Evolutionary conservation across 2,888 invertebrate genomes (phyloP).

Genomic region (Eupsilia transversa): DNA sequence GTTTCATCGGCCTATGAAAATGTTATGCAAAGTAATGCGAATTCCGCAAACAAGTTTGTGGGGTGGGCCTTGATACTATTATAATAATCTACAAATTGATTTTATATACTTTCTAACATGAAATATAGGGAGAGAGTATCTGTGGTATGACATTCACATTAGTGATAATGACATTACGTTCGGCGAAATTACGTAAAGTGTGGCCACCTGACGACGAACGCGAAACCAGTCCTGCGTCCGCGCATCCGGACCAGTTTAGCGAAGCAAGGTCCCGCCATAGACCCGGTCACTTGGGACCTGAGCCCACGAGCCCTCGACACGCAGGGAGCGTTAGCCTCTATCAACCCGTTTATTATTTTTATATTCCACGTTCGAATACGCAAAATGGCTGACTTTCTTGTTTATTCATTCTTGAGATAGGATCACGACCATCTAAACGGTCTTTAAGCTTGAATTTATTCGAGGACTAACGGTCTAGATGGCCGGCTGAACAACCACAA

Average conservation of each 20-base stretch:
- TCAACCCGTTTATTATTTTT: slow-evolving; percentile 76
- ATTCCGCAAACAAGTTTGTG: slow-evolving; percentile 44
- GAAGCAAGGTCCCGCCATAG: slow-evolving; percentile 86
- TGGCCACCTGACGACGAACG: slow-evolving; percentile 76
- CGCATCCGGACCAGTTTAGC: slow-evolving; percentile 67
- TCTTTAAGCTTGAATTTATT: slow-evolving; percentile 1
- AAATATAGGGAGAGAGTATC: slow-evolving; percentile 59
- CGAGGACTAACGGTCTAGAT: background rate
- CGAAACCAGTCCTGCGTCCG: slow-evolving; percentile 79
- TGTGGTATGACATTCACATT: slow-evolving; percentile 48
- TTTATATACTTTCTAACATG: slow-evolving; percentile 51
- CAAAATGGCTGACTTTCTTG: slow-evolving; percentile 67
- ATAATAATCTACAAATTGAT: slow-evolving; percentile 33
- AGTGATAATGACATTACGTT: slow-evolving; percentile 73
- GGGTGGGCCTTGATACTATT: slow-evolving; percentile 30
- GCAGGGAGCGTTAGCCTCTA: slow-evolving; percentile 74
- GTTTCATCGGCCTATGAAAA: slow-evolving; percentile 34
- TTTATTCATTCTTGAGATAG: slow-evolving; percentile 47
- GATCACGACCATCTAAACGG: slow-evolving; percentile 6
- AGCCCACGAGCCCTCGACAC: slow-evolving; percentile 44
- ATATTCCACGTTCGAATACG: slow-evolving; percentile 65
- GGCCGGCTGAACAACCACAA: background rate
- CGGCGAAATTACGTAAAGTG: slow-evolving; percentile 81
- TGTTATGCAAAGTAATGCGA: slow-evolving; percentile 48
- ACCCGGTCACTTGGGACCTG: slow-evolving; percentile 68